Base-by-base conservation (phyloP, 2,797 vertebrate genomes). In the Spea hammondii region DNA sequence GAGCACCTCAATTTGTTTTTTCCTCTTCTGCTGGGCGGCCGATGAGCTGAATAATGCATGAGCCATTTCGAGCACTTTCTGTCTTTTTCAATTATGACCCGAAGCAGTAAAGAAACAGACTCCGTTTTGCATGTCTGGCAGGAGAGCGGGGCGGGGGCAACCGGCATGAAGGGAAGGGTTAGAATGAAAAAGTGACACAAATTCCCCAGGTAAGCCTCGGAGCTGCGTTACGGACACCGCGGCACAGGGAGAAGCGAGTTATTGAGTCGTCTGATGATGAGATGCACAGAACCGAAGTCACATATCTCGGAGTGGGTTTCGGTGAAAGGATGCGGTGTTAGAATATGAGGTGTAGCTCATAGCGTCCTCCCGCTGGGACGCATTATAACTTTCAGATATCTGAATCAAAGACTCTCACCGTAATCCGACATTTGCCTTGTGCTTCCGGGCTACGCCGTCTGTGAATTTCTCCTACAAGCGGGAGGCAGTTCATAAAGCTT, bases 41-140 rank as follows among this genome's bases (percentile, higher is more conserved):
- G 87, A 88, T 89, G 90, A 87, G 83, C 83, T 90, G 87, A 90
- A 90, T 90, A 88, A 89, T 89, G 85, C 86, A 89, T 89, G 87
- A 89, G 86, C 85, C 86, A 87, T 87, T 86, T 87, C 85, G 87
- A 88, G 83, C 86, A 84, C 86, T 87, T 71, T 89, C 85, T 89
- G 84, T 86, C 87, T 88, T 88, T 89, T 88, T 86, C 88, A 85
- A 82, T 89, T 88, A 89, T 82, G 85, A 86, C 87, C 87, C 78
- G 83, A 83, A 89, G 85, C 86, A 78, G 84, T 84, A 69, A 62
- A 85, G 82, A 84, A 86, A 84, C 85, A 70, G 5, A 0, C 78
- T 84, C 81, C 4, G 45, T 48, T 32, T 78, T 84, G 86, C 79
- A 75, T 86, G 86, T 74, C 82, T 87, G 83, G 80, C 76, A 84